Evolutionary conservation across 35 echinoderm and acorn worm genomes (phyloP), one percentile per base, ranked within the genome.

Genomic region (Hemicentrotus pulcherrimus): DNA sequence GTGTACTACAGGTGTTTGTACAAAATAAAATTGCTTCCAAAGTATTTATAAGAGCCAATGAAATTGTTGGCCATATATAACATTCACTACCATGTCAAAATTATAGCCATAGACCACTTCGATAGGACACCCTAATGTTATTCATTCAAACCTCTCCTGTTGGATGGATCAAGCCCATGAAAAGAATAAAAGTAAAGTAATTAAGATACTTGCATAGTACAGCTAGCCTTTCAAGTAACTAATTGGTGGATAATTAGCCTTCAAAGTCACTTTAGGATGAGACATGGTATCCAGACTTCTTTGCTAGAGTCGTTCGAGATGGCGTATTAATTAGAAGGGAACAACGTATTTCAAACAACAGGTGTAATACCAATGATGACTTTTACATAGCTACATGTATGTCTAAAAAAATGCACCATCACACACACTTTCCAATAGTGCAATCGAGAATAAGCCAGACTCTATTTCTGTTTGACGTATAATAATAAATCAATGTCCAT

Each of bases 211-310:
- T 78, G 65, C 15, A 78, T 78, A 78, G 65, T 78, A 78, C 65
- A 78, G 18, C 19, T 78, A 78, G 65, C 65, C 65, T 78, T 78
- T 78, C 65, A 78, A 8, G 65, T 78, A 78, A 78, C 65, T 78
- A 78, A 78, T 78, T 78, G 28, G 65, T 78, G 65, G 65, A 78
- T 78, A 78, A 78, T 78, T 78, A 78, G n/a, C 65, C 65, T 78
- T 78, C 65, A 78, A 8, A 78, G 65, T 78, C 65, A 78, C 24
- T 78, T 78, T 78, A 78, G 65, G 65, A 78, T 78, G 65, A 78
- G 65, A 78, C 65, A 78, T n/a, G 24, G 22, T 28, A 78, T 71
- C 19, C 65, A 78, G 28, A 78, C 65, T 78, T 7, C 65, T 78
- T n/a, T 78, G 15, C 28, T 78, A 7, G 22, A 78, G 22, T n/a